Conservation (phyloP, 1,140 invertebrate genomes). For the Pissodes strobi region DNA sequence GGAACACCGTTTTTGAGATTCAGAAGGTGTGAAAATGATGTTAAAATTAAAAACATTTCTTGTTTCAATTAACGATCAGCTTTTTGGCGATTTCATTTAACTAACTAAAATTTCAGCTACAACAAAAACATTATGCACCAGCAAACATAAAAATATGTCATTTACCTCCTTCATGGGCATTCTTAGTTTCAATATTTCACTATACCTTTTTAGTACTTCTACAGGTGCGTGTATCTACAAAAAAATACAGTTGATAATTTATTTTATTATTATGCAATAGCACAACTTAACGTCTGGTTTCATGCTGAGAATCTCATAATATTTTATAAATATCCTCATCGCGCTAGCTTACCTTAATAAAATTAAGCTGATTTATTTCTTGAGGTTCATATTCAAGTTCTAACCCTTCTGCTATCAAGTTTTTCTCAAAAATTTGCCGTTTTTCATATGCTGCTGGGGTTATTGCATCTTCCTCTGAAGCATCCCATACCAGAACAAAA, state of each 20-base stretch:
- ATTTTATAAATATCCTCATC: too few relatives aligned
- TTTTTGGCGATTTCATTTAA: too few relatives aligned
- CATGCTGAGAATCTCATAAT: too few relatives aligned
- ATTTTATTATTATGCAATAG: background rate
- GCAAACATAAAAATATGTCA: too few relatives aligned
- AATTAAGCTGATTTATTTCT: conserved; percentile 66
- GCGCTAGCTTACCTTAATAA: conserved; percentile 72
- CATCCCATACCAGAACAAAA: conserved; percentile 78
- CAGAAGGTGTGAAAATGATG: too few relatives aligned
- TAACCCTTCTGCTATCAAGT: conserved; percentile 70
- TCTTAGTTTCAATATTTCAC: conserved; percentile 90
- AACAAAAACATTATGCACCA: too few relatives aligned
- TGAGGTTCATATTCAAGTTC: conserved; percentile 67
- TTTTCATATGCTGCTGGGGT: conserved; percentile 49
- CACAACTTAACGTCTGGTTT: too few relatives aligned
- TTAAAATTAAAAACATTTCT: too few relatives aligned
- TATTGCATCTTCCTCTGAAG: conserved; percentile 57
- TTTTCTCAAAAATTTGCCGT: conserved; percentile 67
- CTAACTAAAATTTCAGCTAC: too few relatives aligned
- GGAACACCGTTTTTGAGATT: too few relatives aligned
- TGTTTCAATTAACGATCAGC: too few relatives aligned
- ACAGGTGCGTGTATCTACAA: conserved; percentile 82
- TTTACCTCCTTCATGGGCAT: conserved; percentile 92
- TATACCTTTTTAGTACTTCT: conserved; percentile 84
- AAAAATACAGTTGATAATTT: background rate